Conservation (phyloP, 92 coral and sea anemone genomes). For the Phenganax subtilis region DNA sequence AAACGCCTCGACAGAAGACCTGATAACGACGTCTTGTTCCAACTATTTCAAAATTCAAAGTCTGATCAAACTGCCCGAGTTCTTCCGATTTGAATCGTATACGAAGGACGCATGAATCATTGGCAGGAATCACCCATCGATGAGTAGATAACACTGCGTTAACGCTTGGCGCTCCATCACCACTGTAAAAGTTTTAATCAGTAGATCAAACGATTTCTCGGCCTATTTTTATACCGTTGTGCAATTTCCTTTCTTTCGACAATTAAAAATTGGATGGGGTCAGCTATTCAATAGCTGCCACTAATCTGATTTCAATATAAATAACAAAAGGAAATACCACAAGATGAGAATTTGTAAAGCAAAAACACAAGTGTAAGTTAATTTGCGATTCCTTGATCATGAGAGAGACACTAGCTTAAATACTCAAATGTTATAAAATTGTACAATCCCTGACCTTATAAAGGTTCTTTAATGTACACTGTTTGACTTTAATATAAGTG, state of each 20-base stretch:
- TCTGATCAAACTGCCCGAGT: constrained; percentile 97
- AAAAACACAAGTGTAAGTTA: too few species aligned
- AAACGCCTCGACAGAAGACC: constrained; percentile 95
- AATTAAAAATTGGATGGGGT: too few species aligned
- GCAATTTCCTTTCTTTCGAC: too few species aligned
- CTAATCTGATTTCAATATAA: too few species aligned
- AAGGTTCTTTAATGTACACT: neutral
- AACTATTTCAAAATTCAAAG: constrained; percentile 88
- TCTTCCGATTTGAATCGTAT: constrained; percentile 90
- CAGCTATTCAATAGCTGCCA: too few species aligned
- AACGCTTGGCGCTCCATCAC: constrained; percentile 44
- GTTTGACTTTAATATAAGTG: neutral
- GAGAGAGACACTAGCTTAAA: too few species aligned
- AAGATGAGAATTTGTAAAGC: too few species aligned
- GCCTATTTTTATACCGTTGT: neutral
- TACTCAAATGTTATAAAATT: too few species aligned
- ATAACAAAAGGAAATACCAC: too few species aligned
- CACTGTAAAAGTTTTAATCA: constrained; percentile 34
- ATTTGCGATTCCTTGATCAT: too few species aligned
- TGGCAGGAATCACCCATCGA: constrained; percentile 94
- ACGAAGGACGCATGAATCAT: constrained; percentile 65
- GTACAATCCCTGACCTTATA: neutral
- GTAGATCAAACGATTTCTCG: neutral
- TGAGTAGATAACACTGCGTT: constrained; percentile 71
- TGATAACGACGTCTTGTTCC: constrained; percentile 98